Evolutionary conservation across 1,140 invertebrate genomes (phyloP).

Genomic region (Vanessa tameamea): DNA sequence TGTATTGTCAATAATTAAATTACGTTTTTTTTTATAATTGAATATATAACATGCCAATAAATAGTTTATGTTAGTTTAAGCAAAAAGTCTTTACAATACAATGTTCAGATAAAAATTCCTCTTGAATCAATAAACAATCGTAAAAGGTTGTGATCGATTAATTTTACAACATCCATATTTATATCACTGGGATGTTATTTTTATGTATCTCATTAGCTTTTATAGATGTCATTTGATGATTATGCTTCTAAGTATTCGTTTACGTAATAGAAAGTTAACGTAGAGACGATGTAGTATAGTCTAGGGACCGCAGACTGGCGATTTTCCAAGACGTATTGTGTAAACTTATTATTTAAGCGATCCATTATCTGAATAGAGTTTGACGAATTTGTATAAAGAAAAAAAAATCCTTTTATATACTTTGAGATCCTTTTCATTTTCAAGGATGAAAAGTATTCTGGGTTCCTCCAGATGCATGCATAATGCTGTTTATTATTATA

Average conservation of each 20-base stretch:
- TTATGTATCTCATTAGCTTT: conserved; percentile 5
- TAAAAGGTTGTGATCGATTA: neutral
- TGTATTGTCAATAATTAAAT: too few relatives aligned
- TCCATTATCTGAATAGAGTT: too few relatives aligned
- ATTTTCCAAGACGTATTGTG: too few relatives aligned
- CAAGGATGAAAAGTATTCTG: too few relatives aligned
- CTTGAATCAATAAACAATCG: neutral
- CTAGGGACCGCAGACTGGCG: too few relatives aligned
- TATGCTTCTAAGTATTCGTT: neutral
- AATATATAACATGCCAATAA: neutral
- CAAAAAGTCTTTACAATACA: neutral
- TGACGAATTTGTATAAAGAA: too few relatives aligned
- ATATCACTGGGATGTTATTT: neutral
- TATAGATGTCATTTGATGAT: conserved; percentile 2
- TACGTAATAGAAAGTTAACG: neutral
- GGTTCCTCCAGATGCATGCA: too few relatives aligned
- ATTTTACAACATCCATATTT: neutral
- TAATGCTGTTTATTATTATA: too few relatives aligned
- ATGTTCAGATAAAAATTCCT: neutral
- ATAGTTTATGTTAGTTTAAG: neutral
- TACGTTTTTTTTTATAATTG: neutral
- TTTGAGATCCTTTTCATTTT: too few relatives aligned
- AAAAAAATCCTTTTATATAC: too few relatives aligned
- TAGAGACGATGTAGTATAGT: too few relatives aligned
- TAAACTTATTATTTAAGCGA: too few relatives aligned